These are phyloP conservation scores for Poeciliopsis occidentalis DNA, from an alignment of 2,113 vertebrate genomes.

Conservation along the genomic window DNA sequence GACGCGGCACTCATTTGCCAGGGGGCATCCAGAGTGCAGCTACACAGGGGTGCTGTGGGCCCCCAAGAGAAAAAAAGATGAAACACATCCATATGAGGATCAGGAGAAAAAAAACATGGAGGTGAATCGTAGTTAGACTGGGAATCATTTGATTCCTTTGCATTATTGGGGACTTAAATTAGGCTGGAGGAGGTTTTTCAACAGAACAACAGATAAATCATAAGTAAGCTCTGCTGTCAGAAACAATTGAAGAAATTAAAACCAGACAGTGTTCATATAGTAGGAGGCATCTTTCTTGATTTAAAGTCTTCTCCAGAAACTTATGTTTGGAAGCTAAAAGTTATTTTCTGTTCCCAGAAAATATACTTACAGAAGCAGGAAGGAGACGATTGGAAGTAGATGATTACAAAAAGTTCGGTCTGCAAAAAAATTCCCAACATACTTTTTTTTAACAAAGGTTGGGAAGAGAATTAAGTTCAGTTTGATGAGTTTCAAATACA, in stretches of 20 bases:
- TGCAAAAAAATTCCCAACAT: too few relatives aligned
- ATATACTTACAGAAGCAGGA: too few relatives aligned
- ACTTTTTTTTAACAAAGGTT: too few relatives aligned
- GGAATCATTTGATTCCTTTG: slow-evolving; percentile 38
- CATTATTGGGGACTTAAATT: slow-evolving; percentile 38
- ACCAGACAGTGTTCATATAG: too few relatives aligned
- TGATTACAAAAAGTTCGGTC: too few relatives aligned
- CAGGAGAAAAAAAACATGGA: slow-evolving; percentile 21
- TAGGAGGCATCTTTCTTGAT: too few relatives aligned
- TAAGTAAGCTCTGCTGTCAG: slow-evolving; percentile 73
- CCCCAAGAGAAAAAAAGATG: slow-evolving; percentile 60
- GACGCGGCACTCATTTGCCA: slow-evolving; percentile 72
- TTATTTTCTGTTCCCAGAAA: too few relatives aligned
- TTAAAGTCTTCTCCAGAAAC: too few relatives aligned
- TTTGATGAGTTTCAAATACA: too few relatives aligned
- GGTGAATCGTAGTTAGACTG: slow-evolving; percentile 24
- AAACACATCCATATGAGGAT: slow-evolving; percentile 56
- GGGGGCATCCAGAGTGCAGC: slow-evolving; percentile 75
- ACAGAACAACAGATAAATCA: slow-evolving; percentile 45
- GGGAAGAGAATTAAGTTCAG: too few relatives aligned
- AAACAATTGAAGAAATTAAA: slow-evolving; percentile 69
- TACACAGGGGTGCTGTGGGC: slow-evolving; percentile 57
- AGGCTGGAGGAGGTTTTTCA: slow-evolving; percentile 25
- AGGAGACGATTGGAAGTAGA: too few relatives aligned
- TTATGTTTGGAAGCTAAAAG: too few relatives aligned